These are phyloP conservation scores for Drosophila villosipedis DNA, from an alignment of 2,888 invertebrate genomes.

Conservation along the genomic window DNA sequence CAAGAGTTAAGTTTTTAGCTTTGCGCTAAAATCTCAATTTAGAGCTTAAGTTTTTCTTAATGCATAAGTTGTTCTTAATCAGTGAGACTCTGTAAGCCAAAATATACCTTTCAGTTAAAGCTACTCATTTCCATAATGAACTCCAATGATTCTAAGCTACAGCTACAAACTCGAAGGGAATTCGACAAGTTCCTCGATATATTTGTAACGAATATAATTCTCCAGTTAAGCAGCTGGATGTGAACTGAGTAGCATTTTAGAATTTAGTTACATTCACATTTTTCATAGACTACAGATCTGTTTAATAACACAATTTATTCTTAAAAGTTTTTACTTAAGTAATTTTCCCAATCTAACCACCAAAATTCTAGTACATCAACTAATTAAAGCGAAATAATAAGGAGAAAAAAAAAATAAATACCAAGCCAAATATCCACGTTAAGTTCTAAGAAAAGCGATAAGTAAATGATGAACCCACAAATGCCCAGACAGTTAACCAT, in stretches of 20 bases:
- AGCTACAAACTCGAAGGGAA: background rate
- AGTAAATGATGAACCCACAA: background rate
- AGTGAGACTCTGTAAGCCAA: no score
- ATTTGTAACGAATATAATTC: background rate
- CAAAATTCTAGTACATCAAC: slow-evolving; percentile 30
- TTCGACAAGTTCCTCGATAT: background rate
- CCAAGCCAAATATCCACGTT: background rate
- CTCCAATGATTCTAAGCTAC: no score
- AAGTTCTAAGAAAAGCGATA: background rate
- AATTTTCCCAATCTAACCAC: background rate
- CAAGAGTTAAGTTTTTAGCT: background rate
- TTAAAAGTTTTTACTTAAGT: background rate
- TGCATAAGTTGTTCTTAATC: background rate
- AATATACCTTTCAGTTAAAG: no score
- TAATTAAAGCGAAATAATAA: background rate
- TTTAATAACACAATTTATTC: background rate
- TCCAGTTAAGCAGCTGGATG: background rate
- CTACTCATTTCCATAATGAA: no score
- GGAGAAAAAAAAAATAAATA: background rate
- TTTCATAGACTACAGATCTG: background rate
- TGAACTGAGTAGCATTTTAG: slow-evolving; percentile 3
- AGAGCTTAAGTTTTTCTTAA: background rate
- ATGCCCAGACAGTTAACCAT: background rate
- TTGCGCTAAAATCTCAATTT: background rate
- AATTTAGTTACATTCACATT: slow-evolving; percentile 10